Evolutionary conservation across 2,888 invertebrate genomes (phyloP).

Genomic region (Xestia rhomboidea): DNA sequence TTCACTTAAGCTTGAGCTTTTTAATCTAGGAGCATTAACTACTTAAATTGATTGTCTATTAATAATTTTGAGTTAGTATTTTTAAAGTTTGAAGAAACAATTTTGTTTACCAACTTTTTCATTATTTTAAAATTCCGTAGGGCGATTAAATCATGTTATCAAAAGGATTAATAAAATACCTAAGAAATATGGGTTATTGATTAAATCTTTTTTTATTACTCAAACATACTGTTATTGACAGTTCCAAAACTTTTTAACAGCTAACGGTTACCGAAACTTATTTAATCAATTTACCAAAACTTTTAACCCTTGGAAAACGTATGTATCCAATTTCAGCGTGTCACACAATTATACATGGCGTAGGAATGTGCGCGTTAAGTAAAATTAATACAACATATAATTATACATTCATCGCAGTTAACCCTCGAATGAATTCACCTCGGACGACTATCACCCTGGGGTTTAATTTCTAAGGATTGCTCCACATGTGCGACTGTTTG

Average conservation of each 20-base stretch:
- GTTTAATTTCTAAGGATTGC: conserved; percentile 72
- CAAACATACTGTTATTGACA: conserved; percentile 11
- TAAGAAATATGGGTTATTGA: background rate
- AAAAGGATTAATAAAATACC: background rate
- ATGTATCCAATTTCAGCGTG: conserved; percentile 11
- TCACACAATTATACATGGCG: conserved; percentile 13
- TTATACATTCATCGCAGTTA: conserved; percentile 60
- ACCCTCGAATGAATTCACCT: conserved; percentile 50
- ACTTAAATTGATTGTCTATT: background rate
- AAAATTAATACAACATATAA: conserved; percentile 67
- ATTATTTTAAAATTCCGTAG: background rate
- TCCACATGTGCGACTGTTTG: conserved; percentile 73
- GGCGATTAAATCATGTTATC: background rate
- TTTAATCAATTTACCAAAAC: conserved; percentile 14
- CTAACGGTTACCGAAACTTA: conserved; percentile 24
- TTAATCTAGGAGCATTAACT: background rate
- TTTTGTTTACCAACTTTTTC: background rate
- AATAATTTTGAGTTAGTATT: background rate
- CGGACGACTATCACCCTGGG: conserved; percentile 58
- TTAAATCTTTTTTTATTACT: background rate
- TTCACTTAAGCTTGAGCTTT: background rate
- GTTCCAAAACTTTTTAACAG: conserved; percentile 21
- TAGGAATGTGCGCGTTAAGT: conserved; percentile 55
- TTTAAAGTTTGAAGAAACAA: background rate
- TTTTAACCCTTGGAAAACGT: conserved; percentile 16